phyloP scores from a whole-genome alignment of 2,888 invertebrate genomes.

The Megamerina dolium region DNA sequence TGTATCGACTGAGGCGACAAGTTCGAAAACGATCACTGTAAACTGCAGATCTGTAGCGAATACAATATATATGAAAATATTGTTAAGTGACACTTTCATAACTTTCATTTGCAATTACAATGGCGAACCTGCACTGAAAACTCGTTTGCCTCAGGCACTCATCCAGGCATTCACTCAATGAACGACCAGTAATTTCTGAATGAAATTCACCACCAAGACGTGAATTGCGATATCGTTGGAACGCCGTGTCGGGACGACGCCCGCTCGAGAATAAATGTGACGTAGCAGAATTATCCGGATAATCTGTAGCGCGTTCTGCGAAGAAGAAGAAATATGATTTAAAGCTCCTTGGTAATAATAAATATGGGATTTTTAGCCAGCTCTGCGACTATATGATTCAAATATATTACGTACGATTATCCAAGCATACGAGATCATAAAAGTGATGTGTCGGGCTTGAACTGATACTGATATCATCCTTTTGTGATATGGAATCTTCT shows the following conservation, averaged over 20 bases:
- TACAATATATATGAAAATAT: conserved; percentile 16
- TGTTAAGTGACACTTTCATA: too few relatives aligned
- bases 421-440: conserved; percentile 82
- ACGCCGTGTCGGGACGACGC: conserved; percentile 79
- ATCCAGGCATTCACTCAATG: conserved; percentile 83
- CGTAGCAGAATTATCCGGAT: conserved; percentile 79
- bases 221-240: conserved; percentile 75
- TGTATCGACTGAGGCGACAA: conserved; percentile 78
- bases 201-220: conserved; percentile 82
- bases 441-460: conserved; percentile 81
- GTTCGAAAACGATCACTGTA: conserved; percentile 81
- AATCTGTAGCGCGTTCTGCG: conserved; percentile 80
- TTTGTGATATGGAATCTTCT: conserved; percentile 84
- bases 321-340: conserved; percentile 28
- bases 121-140: conserved; percentile 66
- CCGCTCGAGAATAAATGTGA: conserved; percentile 79
- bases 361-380: neutral
- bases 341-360: neutral
- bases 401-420: conserved; percentile 57
- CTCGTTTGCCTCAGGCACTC: conserved; percentile 84
- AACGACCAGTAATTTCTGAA: conserved; percentile 81
- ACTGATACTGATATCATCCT: conserved; percentile 79
- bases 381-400: neutral
- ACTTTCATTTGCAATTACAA: too few relatives aligned
- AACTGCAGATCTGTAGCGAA: conserved; percentile 67